Conservation (phyloP, 2,113 vertebrate species). For the Embiotoca jacksoni region DNA sequence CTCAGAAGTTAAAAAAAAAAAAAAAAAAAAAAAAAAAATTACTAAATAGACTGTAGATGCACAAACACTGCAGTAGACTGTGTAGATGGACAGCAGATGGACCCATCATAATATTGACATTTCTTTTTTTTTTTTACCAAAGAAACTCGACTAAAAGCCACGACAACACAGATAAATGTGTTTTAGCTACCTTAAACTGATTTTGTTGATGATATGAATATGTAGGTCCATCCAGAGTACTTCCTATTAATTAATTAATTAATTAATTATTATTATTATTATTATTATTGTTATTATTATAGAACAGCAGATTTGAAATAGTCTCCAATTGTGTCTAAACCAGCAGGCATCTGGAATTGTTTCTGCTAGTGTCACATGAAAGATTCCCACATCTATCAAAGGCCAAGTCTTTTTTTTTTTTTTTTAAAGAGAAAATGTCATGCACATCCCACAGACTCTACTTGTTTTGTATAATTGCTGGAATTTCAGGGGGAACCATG, state of each 20-base stretch:
- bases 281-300: no score
- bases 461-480: no score
- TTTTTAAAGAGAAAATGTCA: no score
- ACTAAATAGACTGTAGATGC: background rate
- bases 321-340: conserved; percentile 8
- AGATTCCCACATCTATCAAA: background rate
- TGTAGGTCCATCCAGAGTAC: no score
- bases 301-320: conserved; percentile 1
- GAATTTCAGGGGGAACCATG: no score
- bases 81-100: conserved; percentile 26
- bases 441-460: no score
- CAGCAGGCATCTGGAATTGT: conserved; percentile 12
- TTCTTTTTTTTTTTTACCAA: background rate
- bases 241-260: no score
- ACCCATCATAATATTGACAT: background rate
- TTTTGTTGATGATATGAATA: no score
- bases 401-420: background rate
- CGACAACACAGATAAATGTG: no score
- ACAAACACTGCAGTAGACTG: background rate
- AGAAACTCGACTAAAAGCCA: no score
- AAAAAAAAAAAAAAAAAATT: background rate
- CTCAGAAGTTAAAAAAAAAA: background rate
- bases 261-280: no score
- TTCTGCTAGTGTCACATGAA: background rate
- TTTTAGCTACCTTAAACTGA: no score